Percentiles rank a stretch among this genome's conserved stretches.
phyloP scores from a whole-genome alignment of 2,113 vertebrate genomes.

The Cololabis saira region DNA sequence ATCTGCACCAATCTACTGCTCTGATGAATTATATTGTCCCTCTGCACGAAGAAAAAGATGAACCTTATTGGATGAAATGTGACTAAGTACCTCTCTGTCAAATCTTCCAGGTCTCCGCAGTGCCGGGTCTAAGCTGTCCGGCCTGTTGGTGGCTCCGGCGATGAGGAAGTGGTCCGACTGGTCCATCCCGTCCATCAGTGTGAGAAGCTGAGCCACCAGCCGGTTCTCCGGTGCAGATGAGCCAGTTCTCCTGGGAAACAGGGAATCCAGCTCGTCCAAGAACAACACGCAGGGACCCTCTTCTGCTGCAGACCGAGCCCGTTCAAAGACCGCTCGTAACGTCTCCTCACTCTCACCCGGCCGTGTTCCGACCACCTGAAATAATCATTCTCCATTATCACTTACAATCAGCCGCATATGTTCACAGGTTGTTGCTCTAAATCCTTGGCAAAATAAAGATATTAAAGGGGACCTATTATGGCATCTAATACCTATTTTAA shows the following conservation, averaged over 20 bases:
- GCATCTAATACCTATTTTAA: too few relatives aligned
- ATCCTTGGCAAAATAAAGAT: too few relatives aligned
- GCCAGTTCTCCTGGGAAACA: conserved; percentile 87
- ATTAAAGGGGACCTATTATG: too few relatives aligned
- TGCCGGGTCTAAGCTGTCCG: conserved; percentile 88
- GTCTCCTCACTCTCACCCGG: conserved; percentile 94
- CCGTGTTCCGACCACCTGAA: conserved; percentile 86
- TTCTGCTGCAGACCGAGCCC: conserved; percentile 77
- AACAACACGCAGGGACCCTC: conserved; percentile 89
- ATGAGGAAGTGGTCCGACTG: conserved; percentile 81
- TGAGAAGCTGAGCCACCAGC: conserved; percentile 91
- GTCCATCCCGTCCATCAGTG: conserved; percentile 88
- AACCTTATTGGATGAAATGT: background rate
- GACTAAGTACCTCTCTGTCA: conserved; percentile 88
- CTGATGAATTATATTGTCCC: background rate
- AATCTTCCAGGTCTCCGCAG: conserved; percentile 93
- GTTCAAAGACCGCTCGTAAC: conserved; percentile 85
- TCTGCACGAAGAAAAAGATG: background rate
- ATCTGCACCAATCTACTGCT: too few relatives aligned
- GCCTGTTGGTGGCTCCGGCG: conserved; percentile 89
- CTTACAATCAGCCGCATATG: background rate
- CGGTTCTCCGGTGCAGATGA: conserved; percentile 85
- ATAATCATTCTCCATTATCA: background rate
- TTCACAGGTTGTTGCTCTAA: too few relatives aligned
- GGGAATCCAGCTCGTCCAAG: conserved; percentile 92